A percentile compares a stretch with the other conserved stretches of the same genome.
Evolutionary conservation across 2,113 vertebrate species (phyloP).

Genomic region (Dipodomys merriami): DNA sequence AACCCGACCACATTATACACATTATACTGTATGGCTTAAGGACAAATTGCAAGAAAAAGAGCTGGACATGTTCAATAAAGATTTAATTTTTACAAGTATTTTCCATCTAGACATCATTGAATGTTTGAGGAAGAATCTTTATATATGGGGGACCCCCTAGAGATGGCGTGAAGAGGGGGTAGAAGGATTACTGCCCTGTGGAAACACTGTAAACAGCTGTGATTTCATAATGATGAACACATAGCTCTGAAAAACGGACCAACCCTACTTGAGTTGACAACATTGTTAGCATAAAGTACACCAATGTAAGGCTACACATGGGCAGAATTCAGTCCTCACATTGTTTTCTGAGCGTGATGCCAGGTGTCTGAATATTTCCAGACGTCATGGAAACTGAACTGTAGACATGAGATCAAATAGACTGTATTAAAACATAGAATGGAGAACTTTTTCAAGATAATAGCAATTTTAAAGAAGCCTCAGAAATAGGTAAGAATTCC

Average conservation of each 20-base stretch:
- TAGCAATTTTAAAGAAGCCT: neutral
- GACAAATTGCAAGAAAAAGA: neutral
- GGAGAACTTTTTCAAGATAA: too few species aligned
- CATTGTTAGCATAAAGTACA: neutral
- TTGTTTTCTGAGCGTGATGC: neutral
- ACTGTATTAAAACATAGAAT: neutral
- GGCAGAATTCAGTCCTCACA: too few species aligned
- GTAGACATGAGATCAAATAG: neutral
- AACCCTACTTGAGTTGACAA: neutral
- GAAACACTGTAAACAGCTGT: neutral
- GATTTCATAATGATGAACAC: neutral
- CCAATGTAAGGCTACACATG: too few species aligned
- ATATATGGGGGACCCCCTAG: neutral
- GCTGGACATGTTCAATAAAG: neutral
- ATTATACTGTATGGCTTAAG: neutral
- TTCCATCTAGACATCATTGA: neutral
- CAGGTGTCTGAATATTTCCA: too few species aligned
- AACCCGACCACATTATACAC: neutral
- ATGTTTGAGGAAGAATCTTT: neutral
- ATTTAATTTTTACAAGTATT: neutral
- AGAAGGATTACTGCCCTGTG: neutral
- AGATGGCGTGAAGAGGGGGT: neutral
- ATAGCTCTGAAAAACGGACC: neutral
- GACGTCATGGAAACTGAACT: neutral
- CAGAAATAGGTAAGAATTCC: neutral